Evolutionary conservation across 2,888 invertebrate species (phyloP), one percentile per base, ranked within the genome.

Genomic region (Pammene aurita): DNA sequence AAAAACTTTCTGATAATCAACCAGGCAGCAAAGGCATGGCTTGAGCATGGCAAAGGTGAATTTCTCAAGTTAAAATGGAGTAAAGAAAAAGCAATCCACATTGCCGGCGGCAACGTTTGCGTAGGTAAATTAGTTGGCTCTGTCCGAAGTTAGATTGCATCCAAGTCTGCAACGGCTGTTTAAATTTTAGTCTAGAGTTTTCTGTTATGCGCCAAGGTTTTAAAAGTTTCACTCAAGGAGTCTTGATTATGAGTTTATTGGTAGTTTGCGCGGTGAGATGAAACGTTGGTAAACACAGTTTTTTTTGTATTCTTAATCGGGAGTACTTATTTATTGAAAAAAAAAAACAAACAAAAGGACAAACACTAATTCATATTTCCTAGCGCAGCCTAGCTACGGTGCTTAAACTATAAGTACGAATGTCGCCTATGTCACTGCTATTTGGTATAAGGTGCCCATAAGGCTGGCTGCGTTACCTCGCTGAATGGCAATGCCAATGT

Each of bases 1-100:
- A 52, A 52, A 52, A 52, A 52, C 52, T 26, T 52, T 1, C 42
- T 16, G 56, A 67, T 38, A 65, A 56, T 56, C 52, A 56, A 57
- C 66, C 34, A 42, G 42, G 66, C 63, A 64, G 26, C 26, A 26
- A 26, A 26, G 1, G 1, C 26, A 26, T 26, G 26, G 26, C 26
- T 26, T 1, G 26, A 26, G n/a, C 26, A 26, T 4, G 64, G 57
- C 66, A 63, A 63, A 68, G 68, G 68, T 66, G 58, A 64, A 68
- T 71, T 58, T 80, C 78, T 77, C 72, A 76, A 83, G 76, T 81
- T 84, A 78, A 78, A 84, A 84, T 81, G 80, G 78, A 83, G 81
- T 77, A 41, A 63, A 71, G 71, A 72, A 71, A 72, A 72, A 66
- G 72, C 71, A 70, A 71, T 72, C 69, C 70, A 62, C 69, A 60